phyloP scores from a whole-genome alignment of 2,888 invertebrate species.

The Stenodera caucasica region DNA sequence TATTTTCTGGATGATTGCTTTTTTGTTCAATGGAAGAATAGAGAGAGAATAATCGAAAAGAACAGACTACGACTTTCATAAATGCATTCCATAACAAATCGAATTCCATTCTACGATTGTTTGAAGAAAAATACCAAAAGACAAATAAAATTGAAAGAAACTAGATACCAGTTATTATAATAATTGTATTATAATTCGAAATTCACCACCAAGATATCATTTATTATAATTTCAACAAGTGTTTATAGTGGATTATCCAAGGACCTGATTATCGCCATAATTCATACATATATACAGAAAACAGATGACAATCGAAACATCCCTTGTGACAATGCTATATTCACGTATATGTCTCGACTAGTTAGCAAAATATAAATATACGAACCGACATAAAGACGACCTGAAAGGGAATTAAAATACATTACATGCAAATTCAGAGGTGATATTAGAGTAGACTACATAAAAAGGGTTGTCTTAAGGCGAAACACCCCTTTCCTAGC shows the following conservation, averaged over 20 bases:
- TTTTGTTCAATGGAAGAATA: conserved; percentile 10
- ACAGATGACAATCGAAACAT: conserved; percentile 20
- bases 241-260: conserved; percentile 7
- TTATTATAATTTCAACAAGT: conserved; percentile 21
- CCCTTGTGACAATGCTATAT: conserved; percentile 9
- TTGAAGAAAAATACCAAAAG: neutral
- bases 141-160: neutral
- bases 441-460: conserved; percentile 43
- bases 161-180: neutral
- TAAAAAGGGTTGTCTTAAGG: conserved; percentile 45
- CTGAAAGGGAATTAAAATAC: conserved; percentile 45
- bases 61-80: neutral
- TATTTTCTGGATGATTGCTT: too few species aligned
- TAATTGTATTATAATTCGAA: neutral
- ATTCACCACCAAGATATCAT: conserved; percentile 8
- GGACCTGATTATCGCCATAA: conserved; percentile 20
- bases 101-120: neutral
- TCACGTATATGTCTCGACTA: neutral
- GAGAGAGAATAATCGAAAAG: conserved; percentile 14
- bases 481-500: conserved; percentile 23
- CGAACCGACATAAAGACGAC: conserved; percentile 24
- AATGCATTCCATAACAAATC: neutral
- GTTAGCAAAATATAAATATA: conserved; percentile 24
- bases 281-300: conserved; percentile 13
- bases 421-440: conserved; percentile 48